A percentile compares a stretch with the other conserved stretches of the same genome.
Evolutionary conservation across 2,888 invertebrate genomes (phyloP).

Genomic region (Zaprionus bogoriensis): DNA sequence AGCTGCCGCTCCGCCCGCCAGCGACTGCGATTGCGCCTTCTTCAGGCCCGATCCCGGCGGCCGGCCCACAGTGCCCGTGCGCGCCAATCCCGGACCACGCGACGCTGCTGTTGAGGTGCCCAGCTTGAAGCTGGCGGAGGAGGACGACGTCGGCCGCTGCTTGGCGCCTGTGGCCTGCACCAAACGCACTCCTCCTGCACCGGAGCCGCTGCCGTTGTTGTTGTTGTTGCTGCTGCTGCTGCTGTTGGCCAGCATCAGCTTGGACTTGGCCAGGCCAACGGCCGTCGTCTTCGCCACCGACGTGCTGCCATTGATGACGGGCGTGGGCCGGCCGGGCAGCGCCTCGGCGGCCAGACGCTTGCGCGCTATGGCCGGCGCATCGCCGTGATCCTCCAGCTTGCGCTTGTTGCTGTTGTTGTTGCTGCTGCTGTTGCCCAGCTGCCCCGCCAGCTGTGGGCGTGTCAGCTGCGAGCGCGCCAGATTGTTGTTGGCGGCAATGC

Average conservation of each 20-base stretch:
- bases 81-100: neutral
- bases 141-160: neutral
- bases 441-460: no score
- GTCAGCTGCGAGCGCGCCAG: slow-evolving; percentile 41
- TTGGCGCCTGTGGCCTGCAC: slow-evolving; percentile 18
- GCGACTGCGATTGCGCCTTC: slow-evolving; percentile 21
- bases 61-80: slow-evolving; percentile 7
- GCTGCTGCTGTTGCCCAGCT: slow-evolving; percentile 1
- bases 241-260: slow-evolving; percentile 9
- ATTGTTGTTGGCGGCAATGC: slow-evolving; percentile 48
- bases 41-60: slow-evolving; percentile 9
- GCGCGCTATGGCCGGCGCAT: slow-evolving; percentile 46
- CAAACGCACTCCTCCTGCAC: slow-evolving; percentile 18
- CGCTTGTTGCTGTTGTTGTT: slow-evolving; percentile 42
- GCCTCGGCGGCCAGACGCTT: slow-evolving; percentile 53
- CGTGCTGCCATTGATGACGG: slow-evolving; percentile 47
- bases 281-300: slow-evolving; percentile 21
- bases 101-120: neutral
- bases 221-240: neutral
- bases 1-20: neutral
- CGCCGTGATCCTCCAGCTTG: slow-evolving; percentile 51
- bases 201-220: no score
- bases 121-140: neutral
- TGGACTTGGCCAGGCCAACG: slow-evolving; percentile 18
- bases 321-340: slow-evolving; percentile 7